phyloP scores from a whole-genome alignment of 2,888 invertebrate genomes.

The Barypeithes pellucidus region DNA sequence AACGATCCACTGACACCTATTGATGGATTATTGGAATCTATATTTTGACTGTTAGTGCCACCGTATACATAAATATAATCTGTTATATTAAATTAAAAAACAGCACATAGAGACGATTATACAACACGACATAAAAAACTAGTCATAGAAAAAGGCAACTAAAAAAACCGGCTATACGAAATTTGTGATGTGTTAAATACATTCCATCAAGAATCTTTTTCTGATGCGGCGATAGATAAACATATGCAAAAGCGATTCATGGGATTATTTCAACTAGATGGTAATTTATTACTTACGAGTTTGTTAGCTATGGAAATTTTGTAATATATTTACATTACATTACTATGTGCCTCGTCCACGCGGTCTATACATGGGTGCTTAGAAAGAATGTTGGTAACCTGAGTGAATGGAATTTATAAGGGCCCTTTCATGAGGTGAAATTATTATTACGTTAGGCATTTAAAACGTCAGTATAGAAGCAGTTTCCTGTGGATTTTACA shows the following conservation, averaged over 20 bases:
- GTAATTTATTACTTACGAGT: conserved; percentile 53
- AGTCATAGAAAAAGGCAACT: conserved; percentile 1
- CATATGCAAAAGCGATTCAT: conserved; percentile 51
- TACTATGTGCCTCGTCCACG: conserved; percentile 5
- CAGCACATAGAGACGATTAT: not conserved
- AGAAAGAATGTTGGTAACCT: conserved; percentile 13
- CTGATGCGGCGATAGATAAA: conserved; percentile 44
- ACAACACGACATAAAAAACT: conserved; percentile 8
- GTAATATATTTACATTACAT: conserved; percentile 41
- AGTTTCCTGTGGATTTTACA: no score
- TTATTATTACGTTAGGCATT: not conserved
- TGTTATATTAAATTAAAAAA: conserved; percentile 6
- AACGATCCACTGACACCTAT: not conserved
- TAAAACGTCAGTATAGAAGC: not conserved
- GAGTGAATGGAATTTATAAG: conserved; percentile 3
- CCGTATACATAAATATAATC: conserved; percentile 1
- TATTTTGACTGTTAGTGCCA: conserved; percentile 14
- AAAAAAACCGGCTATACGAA: conserved; percentile 40
- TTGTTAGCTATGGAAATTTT: conserved; percentile 55
- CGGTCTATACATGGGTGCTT: conserved; percentile 14
- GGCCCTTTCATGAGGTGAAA: not conserved
- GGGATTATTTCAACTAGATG: conserved; percentile 54
- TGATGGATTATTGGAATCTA: conserved; percentile 5
- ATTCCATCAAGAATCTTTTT: conserved; percentile 35
- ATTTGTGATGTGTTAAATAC: conserved; percentile 52